phyloP scores from a whole-genome alignment of 2,888 invertebrate species.

The Cylloceria caligata region DNA sequence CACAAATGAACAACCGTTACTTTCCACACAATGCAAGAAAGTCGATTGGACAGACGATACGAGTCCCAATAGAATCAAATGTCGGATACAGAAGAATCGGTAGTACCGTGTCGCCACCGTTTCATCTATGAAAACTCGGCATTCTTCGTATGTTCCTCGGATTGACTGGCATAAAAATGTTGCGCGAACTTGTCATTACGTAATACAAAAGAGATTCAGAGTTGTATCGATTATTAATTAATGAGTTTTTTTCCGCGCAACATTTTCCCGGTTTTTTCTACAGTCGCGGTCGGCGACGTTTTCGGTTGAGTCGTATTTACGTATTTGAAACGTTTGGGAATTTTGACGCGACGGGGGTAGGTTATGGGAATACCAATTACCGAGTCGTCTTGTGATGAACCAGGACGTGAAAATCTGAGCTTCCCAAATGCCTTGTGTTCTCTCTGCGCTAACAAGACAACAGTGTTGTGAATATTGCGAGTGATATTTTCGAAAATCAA shows the following conservation, averaged over 20 bases:
- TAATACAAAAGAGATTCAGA: constrained; percentile 55
- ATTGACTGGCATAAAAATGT: constrained; percentile 56
- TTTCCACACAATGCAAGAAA: neutral
- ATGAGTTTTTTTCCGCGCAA: constrained; percentile 20
- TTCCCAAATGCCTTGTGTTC: constrained; percentile 13
- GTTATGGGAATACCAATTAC: constrained; percentile 55
- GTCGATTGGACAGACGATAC: neutral
- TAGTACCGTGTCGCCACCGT: constrained; percentile 3
- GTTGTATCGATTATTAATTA: constrained; percentile 52
- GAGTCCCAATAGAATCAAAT: neutral
- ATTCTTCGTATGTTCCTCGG: constrained; percentile 29
- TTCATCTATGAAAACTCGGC: constrained; percentile 51
- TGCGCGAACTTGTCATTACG: constrained; percentile 66
- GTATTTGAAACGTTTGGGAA: neutral
- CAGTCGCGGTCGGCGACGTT: constrained; percentile 17
- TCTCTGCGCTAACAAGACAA: constrained; percentile 12
- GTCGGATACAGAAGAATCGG: constrained; percentile 4
- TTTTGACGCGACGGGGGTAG: constrained; percentile 44
- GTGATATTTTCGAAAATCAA: neutral
- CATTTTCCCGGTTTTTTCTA: constrained; percentile 23
- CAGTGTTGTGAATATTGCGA: neutral
- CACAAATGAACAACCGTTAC: too few species aligned
- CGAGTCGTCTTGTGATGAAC: constrained; percentile 38
- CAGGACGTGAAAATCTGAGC: constrained; percentile 55
- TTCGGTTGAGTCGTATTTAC: neutral